Evolutionary conservation across 2,797 vertebrate genomes (phyloP).

Genomic region (Malacoraja senta): DNA sequence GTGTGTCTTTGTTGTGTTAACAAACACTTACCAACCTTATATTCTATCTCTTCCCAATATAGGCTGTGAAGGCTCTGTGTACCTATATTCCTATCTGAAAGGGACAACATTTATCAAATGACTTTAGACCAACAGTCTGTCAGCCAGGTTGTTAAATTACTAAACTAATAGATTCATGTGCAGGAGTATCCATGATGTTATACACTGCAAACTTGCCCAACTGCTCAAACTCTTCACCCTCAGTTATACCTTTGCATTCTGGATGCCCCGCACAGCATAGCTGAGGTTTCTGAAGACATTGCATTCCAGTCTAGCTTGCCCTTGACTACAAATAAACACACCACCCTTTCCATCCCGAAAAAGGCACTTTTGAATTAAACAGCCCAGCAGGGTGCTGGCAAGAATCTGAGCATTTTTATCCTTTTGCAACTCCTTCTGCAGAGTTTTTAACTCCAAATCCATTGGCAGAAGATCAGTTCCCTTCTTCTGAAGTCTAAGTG

Average conservation of each 20-base stretch:
- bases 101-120: not conserved
- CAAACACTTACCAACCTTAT: not conserved
- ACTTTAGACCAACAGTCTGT: not conserved
- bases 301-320: constrained; percentile 73
- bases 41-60: not conserved
- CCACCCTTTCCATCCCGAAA: constrained; percentile 78
- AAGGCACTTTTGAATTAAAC: constrained; percentile 71
- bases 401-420: constrained; percentile 72
- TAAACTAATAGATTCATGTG: not conserved
- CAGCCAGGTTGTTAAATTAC: not conserved
- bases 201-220: not conserved
- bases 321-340: constrained; percentile 70
- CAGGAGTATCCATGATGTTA: not conserved
- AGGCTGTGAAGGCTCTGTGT: not conserved
- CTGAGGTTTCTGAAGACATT: constrained; percentile 73
- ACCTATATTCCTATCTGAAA: not conserved
- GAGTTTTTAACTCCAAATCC: constrained; percentile 59
- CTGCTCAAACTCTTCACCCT: not conserved
- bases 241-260: constrained; percentile 69
- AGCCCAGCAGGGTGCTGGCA: constrained; percentile 66
- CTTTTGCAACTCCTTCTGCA: constrained; percentile 75
- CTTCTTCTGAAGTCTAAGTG: constrained; percentile 53
- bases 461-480: constrained; percentile 57
- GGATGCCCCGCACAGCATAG: constrained; percentile 73
- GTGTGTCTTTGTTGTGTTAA: not conserved